Base-by-base conservation (phyloP, 2,113 vertebrate genomes). In the Hepsetus odoe region DNA sequence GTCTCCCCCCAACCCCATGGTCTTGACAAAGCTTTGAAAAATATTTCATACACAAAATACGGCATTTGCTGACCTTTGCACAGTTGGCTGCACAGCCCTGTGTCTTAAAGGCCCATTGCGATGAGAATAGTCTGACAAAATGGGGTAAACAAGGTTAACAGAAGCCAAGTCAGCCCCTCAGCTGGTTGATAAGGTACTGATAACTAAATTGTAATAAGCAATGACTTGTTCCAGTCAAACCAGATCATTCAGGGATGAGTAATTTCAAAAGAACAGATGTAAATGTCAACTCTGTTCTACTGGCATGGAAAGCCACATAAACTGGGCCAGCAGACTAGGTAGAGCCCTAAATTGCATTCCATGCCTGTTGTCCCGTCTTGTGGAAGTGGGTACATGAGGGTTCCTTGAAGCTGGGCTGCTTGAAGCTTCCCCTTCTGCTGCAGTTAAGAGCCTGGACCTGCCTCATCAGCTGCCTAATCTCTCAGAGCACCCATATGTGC, bases 401-500 rank as follows among this genome's bases (percentile, higher is more conserved):
- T 18, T 76, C 66, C 70, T 46, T 61, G 55, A 68, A 77, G 70
- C 28, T 74, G 49, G 44, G 26, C 56, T 64, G 65, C 38, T 58
- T 32, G 67, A 22, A 62, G 55, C 58, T 73, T 62, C 53, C 28
- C 61, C 56, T 55, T 65, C 66, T 68, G 61, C 72, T 30, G 42
- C 72, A 73, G 62, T 79, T 74, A 80, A 84, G 75, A 84, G 35
- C 55, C 68, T 65, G 62, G 69, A 49, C 67, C 65, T 55, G 77
- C 79, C 66, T 77, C 77, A 59, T 82, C 80, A 75, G 62, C 77
- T 80, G 82, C 78, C 80, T 85, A 82, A 85, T 85, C 77, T 82
- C 73, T 64, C 49, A 28, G 66, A 44, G 72, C 66, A 65, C 49
- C 49, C 65, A 72, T 66, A 70, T 76, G 49, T 77, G 71, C 77